Conservation (phyloP, 1,140 invertebrate genomes). For the Epicauta chinensis region DNA sequence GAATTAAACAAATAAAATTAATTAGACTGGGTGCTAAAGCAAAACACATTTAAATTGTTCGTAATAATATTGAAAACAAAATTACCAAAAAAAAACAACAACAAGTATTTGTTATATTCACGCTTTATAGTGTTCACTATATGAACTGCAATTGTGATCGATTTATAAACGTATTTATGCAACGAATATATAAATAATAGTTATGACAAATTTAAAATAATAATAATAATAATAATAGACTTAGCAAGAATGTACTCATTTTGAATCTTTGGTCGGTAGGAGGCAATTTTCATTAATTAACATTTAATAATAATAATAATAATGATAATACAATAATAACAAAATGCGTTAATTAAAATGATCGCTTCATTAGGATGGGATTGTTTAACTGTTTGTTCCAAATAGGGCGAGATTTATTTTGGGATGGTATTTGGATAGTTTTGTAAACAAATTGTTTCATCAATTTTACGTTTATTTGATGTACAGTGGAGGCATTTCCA, state of each 20-base stretch:
- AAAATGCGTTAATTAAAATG: not conserved
- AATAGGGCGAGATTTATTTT: too few species aligned
- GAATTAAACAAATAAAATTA: not conserved
- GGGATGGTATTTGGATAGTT: too few species aligned
- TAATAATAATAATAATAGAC: slow-evolving; percentile 18
- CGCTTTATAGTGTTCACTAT: slow-evolving; percentile 44
- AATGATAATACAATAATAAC: slow-evolving; percentile 1
- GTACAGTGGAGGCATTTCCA: too few species aligned
- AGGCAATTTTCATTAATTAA: slow-evolving; percentile 1
- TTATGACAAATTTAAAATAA: slow-evolving; percentile 21
- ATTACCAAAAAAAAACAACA: slow-evolving; percentile 1
- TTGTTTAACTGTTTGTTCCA: too few species aligned
- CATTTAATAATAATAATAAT: not conserved
- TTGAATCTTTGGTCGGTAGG: slow-evolving; percentile 19
- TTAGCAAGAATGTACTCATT: slow-evolving; percentile 13
- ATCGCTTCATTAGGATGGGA: not conserved
- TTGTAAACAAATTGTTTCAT: too few species aligned
- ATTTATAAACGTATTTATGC: slow-evolving; percentile 40
- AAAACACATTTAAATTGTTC: slow-evolving; percentile 24
- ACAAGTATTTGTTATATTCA: slow-evolving; percentile 30
- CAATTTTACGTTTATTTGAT: too few species aligned
- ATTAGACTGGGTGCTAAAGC: slow-evolving; percentile 35
- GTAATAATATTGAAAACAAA: slow-evolving; percentile 29
- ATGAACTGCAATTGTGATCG: slow-evolving; percentile 43
- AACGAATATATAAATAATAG: slow-evolving; percentile 40